These are phyloP conservation scores for Tetrao urogallus DNA, from an alignment of 2,113 vertebrate genomes.

Conservation along the genomic window DNA sequence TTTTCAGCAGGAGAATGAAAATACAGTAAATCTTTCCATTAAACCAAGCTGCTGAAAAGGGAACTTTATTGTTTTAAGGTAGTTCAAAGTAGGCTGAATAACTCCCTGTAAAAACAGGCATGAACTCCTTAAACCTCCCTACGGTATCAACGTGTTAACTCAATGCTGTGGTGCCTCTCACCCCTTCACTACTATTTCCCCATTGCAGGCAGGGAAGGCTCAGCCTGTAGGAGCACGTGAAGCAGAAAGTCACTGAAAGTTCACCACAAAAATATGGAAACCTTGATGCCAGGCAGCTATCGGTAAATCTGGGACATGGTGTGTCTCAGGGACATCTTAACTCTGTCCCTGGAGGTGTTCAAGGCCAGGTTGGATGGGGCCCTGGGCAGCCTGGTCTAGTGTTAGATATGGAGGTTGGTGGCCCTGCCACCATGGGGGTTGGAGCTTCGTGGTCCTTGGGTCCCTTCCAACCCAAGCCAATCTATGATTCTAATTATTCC, in stretches of 20 bases:
- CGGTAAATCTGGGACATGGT: neutral
- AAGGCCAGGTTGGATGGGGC: too few relatives aligned
- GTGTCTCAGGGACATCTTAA: neutral
- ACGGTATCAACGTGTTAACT: neutral
- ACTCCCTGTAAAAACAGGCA: slow-evolving; percentile 16
- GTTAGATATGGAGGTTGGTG: too few relatives aligned
- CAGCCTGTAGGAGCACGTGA: neutral
- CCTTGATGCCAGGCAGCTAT: neutral
- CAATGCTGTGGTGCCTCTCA: neutral
- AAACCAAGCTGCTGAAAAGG: slow-evolving; percentile 18
- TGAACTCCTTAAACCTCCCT: neutral
- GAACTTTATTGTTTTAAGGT: slow-evolving; percentile 33
- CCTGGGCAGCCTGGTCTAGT: too few relatives aligned
- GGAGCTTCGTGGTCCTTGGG: too few relatives aligned
- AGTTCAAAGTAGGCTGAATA: slow-evolving; percentile 39
- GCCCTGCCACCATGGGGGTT: too few relatives aligned
- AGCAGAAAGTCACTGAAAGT: neutral
- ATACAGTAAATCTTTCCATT: slow-evolving; percentile 15
- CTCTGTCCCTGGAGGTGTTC: neutral
- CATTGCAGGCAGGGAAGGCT: neutral
- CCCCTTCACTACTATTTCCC: neutral
- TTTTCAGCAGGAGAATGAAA: slow-evolving; percentile 40
- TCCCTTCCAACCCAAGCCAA: too few relatives aligned
- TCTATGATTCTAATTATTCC: neutral
- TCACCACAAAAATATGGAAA: accelerated